phyloP scores from a whole-genome alignment of 2,113 vertebrate genomes.

The Paracanthobrama guichenoti region DNA sequence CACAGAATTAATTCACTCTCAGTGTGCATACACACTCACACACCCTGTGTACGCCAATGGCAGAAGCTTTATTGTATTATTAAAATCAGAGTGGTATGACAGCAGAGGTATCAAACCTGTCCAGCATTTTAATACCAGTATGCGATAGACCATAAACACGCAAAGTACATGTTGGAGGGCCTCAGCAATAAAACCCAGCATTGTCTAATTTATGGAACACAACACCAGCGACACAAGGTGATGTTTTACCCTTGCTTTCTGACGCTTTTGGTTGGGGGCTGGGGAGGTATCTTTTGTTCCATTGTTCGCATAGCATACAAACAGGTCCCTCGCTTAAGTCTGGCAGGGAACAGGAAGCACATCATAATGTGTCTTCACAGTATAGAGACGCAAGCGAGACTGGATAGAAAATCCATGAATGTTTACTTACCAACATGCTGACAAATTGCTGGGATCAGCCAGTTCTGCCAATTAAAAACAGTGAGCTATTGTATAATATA shows the following conservation, averaged over 20 bases:
- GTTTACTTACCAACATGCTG: neutral
- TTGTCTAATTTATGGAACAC: constrained; percentile 79
- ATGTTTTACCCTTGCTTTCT: constrained; percentile 70
- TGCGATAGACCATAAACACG: constrained; percentile 71
- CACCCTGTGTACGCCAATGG: constrained; percentile 51
- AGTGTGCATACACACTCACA: constrained; percentile 18
- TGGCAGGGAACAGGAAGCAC: neutral
- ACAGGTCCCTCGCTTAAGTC: constrained; percentile 13
- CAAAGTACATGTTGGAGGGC: constrained; percentile 63
- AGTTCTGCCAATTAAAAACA: neutral
- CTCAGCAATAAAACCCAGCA: constrained; percentile 75
- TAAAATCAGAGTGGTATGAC: constrained; percentile 77
- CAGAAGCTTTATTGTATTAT: constrained; percentile 78
- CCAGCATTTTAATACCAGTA: constrained; percentile 77
- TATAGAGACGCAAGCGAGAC: neutral
- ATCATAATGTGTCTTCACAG: neutral
- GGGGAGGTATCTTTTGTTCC: constrained; percentile 44
- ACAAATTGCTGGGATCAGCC: neutral
- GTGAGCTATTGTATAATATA: neutral
- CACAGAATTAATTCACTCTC: constrained; percentile 56
- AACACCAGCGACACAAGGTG: constrained; percentile 70
- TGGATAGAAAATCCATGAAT: neutral
- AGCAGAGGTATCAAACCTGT: constrained; percentile 74
- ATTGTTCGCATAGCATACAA: constrained; percentile 8
- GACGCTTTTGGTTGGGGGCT: constrained; percentile 45